Conservation (phyloP, 35 echinoderm and acorn worm species). For the Amphiura filiformis region DNA sequence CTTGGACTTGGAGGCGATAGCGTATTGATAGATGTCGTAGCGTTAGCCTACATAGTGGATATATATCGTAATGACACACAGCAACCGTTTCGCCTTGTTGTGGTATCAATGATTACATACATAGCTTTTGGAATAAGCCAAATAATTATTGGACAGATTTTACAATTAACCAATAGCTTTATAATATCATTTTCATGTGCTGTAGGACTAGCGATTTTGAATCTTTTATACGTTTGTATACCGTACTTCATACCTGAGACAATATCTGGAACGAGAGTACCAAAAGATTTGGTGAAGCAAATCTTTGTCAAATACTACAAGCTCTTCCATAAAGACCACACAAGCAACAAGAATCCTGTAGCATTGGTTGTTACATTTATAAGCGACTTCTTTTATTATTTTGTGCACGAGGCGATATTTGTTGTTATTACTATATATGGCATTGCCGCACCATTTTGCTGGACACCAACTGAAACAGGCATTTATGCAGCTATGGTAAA, state of each 20-base stretch:
- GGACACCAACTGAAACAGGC: conserved; percentile 28
- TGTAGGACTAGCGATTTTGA: conserved; percentile 10
- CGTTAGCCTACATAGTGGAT: conserved; percentile 42
- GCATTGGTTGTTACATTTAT: not conserved
- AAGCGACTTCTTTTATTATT: not conserved
- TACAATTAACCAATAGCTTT: conserved; percentile 34
- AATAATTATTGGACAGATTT: conserved; percentile 9
- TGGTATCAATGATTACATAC: conserved; percentile 8
- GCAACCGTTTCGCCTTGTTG: not conserved
- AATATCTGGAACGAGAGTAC: not conserved
- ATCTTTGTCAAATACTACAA: not conserved
- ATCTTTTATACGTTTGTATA: conserved; percentile 22
- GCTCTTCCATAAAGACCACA: conserved; percentile 2
- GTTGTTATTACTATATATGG: conserved; percentile 53
- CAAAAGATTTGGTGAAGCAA: not conserved
- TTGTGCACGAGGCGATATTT: conserved; percentile 27
- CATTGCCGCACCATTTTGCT: conserved; percentile 44
- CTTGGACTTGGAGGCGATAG: conserved; percentile 32
- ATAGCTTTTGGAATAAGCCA: conserved; percentile 40
- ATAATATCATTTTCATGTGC: conserved; percentile 13
- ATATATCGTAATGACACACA: conserved; percentile 11
- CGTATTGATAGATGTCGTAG: not conserved
- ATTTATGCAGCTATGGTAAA: conserved; percentile 48
- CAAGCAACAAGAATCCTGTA: not conserved
- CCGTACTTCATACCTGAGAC: conserved; percentile 30